Percentiles rank a stretch among this genome's conserved stretches.
Evolutionary conservation across 1,140 invertebrate species (phyloP).

Genomic region (Polyergus mexicanus): DNA sequence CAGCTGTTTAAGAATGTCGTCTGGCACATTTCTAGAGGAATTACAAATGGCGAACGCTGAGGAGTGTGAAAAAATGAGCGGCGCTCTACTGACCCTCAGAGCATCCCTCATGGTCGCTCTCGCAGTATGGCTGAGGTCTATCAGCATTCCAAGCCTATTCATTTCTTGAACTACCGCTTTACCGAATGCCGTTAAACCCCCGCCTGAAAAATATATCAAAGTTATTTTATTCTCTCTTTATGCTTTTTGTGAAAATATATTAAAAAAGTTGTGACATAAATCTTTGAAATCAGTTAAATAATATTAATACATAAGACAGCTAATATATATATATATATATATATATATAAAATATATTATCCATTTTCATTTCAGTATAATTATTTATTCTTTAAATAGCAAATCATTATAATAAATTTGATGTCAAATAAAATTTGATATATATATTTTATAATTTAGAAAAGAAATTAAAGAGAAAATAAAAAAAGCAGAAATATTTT

Average conservation of each 20-base stretch:
- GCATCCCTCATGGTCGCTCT: constrained; percentile 93
- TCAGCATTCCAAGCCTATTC: constrained; percentile 95
- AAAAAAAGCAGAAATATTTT: not conserved
- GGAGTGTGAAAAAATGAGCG: constrained; percentile 96
- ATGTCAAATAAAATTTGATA: not conserved
- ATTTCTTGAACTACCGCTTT: constrained; percentile 93
- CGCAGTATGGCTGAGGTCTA: constrained; percentile 95
- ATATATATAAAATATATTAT: not conserved
- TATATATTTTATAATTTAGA: not conserved
- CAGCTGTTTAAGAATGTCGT: constrained; percentile 92
- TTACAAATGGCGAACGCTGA: constrained; percentile 94
- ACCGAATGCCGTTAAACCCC: constrained; percentile 83
- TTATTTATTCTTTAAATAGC: not conserved
- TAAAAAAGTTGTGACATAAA: constrained; percentile 5
- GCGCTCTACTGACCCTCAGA: constrained; percentile 91
- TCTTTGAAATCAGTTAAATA: not conserved
- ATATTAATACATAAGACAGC: not conserved
- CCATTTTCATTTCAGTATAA: not conserved
- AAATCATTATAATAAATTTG: not conserved
- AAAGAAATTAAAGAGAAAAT: not conserved
- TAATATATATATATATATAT: not conserved
- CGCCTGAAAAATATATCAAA: constrained; percentile 73
- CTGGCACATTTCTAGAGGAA: constrained; percentile 94
- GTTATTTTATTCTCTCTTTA: not conserved
- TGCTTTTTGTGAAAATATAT: not conserved